Evolutionary conservation across 2,113 vertebrate genomes (phyloP).

Genomic region (Archocentrus centrarchus): DNA sequence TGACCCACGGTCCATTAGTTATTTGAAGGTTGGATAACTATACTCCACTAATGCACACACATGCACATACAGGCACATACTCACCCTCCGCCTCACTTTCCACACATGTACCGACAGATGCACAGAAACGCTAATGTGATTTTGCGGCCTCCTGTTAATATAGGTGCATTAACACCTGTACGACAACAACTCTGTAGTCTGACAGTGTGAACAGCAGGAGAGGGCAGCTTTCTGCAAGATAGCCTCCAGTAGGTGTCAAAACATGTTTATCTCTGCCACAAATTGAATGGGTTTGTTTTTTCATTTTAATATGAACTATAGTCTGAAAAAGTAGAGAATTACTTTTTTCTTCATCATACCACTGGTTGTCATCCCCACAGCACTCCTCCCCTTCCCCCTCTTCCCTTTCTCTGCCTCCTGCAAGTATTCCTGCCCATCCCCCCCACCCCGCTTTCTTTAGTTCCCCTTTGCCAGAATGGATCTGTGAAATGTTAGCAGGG

Average conservation of each 20-base stretch:
- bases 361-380: slow-evolving; percentile 56
- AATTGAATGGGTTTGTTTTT: background rate
- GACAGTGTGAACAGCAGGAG: slow-evolving; percentile 52
- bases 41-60: slow-evolving; percentile 2
- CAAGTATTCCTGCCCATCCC: slow-evolving; percentile 67
- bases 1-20: slow-evolving; percentile 55
- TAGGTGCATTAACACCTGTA: slow-evolving; percentile 46
- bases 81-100: background rate
- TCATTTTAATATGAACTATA: slow-evolving; percentile 20
- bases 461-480: slow-evolving; percentile 51
- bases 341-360: slow-evolving; percentile 41
- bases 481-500: slow-evolving; percentile 68
- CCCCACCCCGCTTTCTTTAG: slow-evolving; percentile 43
- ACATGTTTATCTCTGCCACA: background rate
- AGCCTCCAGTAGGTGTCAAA: slow-evolving; percentile 32
- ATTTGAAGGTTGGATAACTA: slow-evolving; percentile 54
- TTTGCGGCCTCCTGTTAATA: slow-evolving; percentile 57
- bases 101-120: background rate
- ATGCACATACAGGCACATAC: background rate
- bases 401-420: slow-evolving; percentile 56
- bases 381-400: slow-evolving; percentile 28
- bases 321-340: background rate
- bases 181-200: slow-evolving; percentile 31
- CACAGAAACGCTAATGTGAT: slow-evolving; percentile 5
- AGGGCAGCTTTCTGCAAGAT: slow-evolving; percentile 51